These are phyloP conservation scores for Drosophila rellima DNA, from an alignment of 2,888 invertebrate species.

Conservation along the genomic window DNA sequence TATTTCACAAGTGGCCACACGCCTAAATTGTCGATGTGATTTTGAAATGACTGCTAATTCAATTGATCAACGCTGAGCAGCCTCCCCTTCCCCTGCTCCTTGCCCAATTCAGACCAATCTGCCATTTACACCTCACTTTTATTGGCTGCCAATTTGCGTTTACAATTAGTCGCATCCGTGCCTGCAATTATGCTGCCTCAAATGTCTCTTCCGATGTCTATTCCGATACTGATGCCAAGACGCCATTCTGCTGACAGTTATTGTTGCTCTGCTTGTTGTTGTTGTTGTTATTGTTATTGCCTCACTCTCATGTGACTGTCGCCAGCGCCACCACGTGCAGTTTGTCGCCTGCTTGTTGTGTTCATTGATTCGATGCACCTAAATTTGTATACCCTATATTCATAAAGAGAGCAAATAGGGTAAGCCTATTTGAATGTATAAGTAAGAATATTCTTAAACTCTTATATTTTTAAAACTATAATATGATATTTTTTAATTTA, in stretches of 20 bases:
- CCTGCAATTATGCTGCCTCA: constrained; percentile 60
- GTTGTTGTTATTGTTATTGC: constrained; percentile 39
- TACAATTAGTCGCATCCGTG: constrained; percentile 76
- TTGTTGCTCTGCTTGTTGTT: constrained; percentile 34
- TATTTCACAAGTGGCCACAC: constrained; percentile 56
- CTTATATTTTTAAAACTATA: too few relatives aligned
- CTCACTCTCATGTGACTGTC: constrained; percentile 55
- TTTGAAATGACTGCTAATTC: constrained; percentile 65
- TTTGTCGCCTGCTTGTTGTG: constrained; percentile 34
- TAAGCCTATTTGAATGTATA: not conserved
- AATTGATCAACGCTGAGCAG: constrained; percentile 64
- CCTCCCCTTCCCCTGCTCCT: not conserved
- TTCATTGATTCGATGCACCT: constrained; percentile 56
- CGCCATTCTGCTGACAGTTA: constrained; percentile 16
- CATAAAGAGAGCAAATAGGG: not conserved
- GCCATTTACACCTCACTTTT: constrained; percentile 68
- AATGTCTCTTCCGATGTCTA: constrained; percentile 6
- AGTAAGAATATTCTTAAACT: too few relatives aligned
- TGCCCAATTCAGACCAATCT: constrained; percentile 26
- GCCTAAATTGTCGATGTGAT: constrained; percentile 49
- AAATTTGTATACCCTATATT: constrained; percentile 18
- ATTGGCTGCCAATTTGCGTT: constrained; percentile 73
- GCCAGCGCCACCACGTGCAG: constrained; percentile 54
- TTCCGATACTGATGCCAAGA: constrained; percentile 1
- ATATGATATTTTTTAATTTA: too few relatives aligned